A percentile compares a stretch with the other conserved stretches of the same genome.
Conservation (phyloP, 2,888 invertebrate genomes). For the Dyspetes luteomarginatus region DNA sequence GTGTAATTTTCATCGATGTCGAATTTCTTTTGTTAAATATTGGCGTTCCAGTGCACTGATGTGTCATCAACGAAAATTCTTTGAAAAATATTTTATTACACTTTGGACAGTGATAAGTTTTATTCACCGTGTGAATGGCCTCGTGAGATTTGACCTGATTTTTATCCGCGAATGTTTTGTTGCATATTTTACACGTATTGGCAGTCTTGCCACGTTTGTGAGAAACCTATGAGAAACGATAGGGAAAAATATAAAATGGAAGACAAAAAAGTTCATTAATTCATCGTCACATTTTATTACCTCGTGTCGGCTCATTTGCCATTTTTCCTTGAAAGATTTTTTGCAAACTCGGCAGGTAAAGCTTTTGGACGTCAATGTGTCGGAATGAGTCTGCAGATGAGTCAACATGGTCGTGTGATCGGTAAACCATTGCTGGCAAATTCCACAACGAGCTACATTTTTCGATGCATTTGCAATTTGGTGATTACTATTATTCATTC, state of each 20-base stretch:
- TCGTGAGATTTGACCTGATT: slow-evolving; percentile 73
- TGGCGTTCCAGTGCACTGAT: slow-evolving; percentile 73
- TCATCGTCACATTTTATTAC: slow-evolving; percentile 63
- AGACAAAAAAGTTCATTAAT: slow-evolving; percentile 12
- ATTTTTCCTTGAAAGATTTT: slow-evolving; percentile 78
- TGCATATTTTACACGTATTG: slow-evolving; percentile 73
- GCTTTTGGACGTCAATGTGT: slow-evolving; percentile 72
- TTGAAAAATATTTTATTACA: slow-evolving; percentile 81
- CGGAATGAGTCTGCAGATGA: slow-evolving; percentile 77
- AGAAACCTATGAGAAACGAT: slow-evolving; percentile 67
- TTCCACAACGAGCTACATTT: slow-evolving; percentile 77
- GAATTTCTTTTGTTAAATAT: slow-evolving; percentile 67
- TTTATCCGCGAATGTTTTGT: slow-evolving; percentile 74
- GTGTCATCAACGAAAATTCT: slow-evolving; percentile 76
- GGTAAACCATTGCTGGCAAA: slow-evolving; percentile 77
- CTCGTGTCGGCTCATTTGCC: slow-evolving; percentile 78
- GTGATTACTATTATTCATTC: slow-evolving; percentile 67
- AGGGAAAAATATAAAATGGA: slow-evolving; percentile 8
- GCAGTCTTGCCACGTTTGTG: slow-evolving; percentile 73
- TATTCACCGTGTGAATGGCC: slow-evolving; percentile 74
- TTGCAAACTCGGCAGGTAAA: slow-evolving; percentile 75
- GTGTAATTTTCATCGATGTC: slow-evolving; percentile 58
- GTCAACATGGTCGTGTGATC: slow-evolving; percentile 78
- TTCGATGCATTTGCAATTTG: slow-evolving; percentile 67
- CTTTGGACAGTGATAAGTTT: slow-evolving; percentile 78